These are phyloP conservation scores for Ips typographus DNA, from an alignment of 1,140 invertebrate genomes.

Conservation along the genomic window DNA sequence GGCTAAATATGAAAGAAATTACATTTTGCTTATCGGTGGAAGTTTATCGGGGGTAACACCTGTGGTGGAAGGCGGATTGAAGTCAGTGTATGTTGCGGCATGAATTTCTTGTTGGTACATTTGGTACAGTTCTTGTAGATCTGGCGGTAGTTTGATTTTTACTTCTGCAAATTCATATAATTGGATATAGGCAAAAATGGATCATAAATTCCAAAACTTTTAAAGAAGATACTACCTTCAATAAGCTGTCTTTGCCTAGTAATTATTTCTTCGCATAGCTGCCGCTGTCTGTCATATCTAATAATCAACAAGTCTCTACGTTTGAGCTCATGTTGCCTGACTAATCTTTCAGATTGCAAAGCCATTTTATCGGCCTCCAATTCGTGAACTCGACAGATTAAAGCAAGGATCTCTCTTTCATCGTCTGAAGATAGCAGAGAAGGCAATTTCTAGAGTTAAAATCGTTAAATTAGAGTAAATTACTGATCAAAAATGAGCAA, in stretches of 20 bases:
- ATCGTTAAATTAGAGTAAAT: slow-evolving; percentile 4
- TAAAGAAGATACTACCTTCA: slow-evolving; percentile 62
- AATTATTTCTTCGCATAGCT: slow-evolving; percentile 90
- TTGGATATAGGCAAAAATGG: background rate
- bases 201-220: background rate
- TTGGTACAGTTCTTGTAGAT: slow-evolving; percentile 81
- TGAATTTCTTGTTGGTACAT: slow-evolving; percentile 86
- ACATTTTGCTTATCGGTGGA: slow-evolving; percentile 55
- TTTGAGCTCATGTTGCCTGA: slow-evolving; percentile 81
- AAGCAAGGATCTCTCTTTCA: slow-evolving; percentile 79
- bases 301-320: slow-evolving; percentile 80
- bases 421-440: slow-evolving; percentile 80
- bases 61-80: slow-evolving; percentile 50
- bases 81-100: slow-evolving; percentile 69
- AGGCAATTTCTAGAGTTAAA: slow-evolving; percentile 70
- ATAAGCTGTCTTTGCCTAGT: slow-evolving; percentile 82
- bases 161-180: slow-evolving; percentile 56
- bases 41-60: slow-evolving; percentile 51
- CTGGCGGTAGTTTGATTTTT: slow-evolving; percentile 68
- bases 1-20: slow-evolving; percentile 13
- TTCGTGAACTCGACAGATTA: slow-evolving; percentile 87
- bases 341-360: slow-evolving; percentile 80
- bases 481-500: background rate
- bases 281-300: slow-evolving; percentile 79
- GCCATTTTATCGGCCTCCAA: slow-evolving; percentile 91